These are phyloP conservation scores for Takifugu rubripes DNA, from an alignment of 2,797 vertebrate genomes.

Conservation along the genomic window DNA sequence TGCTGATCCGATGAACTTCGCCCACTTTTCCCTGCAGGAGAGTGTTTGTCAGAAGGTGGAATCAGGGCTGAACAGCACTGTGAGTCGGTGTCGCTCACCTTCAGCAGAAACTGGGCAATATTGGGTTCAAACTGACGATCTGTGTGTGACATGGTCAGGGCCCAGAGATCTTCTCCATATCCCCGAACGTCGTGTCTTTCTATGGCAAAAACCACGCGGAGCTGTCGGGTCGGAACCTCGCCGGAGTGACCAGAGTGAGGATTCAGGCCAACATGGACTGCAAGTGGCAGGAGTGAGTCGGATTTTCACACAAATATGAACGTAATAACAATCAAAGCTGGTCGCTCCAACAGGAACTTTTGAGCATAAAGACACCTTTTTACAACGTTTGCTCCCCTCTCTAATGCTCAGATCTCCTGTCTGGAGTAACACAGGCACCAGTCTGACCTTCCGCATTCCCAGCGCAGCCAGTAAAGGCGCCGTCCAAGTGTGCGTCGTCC, in stretches of 20 bases:
- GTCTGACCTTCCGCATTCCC: slow-evolving; percentile 83
- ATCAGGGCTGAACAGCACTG: slow-evolving; percentile 18
- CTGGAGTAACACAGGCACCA: slow-evolving; percentile 69
- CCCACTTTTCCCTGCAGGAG: slow-evolving; percentile 29
- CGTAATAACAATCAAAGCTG: not conserved
- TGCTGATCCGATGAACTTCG: not conserved
- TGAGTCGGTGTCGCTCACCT: slow-evolving; percentile 41
- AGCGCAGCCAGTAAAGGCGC: slow-evolving; percentile 73
- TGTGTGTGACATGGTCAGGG: slow-evolving; percentile 45
- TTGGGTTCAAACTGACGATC: not conserved
- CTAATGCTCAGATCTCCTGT: slow-evolving; percentile 73
- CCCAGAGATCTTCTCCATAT: slow-evolving; percentile 77
- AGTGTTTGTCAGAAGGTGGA: slow-evolving; percentile 31
- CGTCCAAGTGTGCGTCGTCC: slow-evolving; percentile 77
- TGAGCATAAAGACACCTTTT: not conserved
- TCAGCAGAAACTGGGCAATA: not conserved
- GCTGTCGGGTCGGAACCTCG: slow-evolving; percentile 82
- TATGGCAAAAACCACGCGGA: slow-evolving; percentile 79
- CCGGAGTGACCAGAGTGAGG: slow-evolving; percentile 72
- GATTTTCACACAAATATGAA: not conserved
- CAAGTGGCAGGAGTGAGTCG: slow-evolving; percentile 80
- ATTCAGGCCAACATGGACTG: slow-evolving; percentile 78
- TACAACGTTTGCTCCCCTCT: not conserved
- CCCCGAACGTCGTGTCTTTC: slow-evolving; percentile 77
- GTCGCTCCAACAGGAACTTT: too few species aligned